Percentiles rank a stretch among this genome's conserved stretches.
Evolutionary conservation across 2,797 vertebrate species (phyloP).

Genomic region (Nyctibius grandis): DNA sequence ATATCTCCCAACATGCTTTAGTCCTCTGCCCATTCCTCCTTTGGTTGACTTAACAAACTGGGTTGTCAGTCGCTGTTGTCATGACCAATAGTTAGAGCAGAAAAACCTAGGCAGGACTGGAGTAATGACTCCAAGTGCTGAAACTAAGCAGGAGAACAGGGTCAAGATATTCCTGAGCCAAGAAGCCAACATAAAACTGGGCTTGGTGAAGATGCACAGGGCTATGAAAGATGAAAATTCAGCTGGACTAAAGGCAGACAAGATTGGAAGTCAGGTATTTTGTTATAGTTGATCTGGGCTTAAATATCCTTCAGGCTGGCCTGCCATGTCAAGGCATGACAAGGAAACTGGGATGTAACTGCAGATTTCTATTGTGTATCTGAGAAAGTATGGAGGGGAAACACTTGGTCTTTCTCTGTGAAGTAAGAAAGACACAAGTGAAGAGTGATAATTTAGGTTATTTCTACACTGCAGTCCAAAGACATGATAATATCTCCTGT

Average conservation of each 20-base stretch:
- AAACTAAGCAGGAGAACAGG: neutral
- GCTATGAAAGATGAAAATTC: neutral
- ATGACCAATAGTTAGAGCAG: neutral
- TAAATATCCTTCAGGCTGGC: neutral
- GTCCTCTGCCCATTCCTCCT: neutral
- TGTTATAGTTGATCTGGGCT: neutral
- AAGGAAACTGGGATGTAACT: neutral
- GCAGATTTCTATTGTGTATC: neutral
- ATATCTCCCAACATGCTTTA: neutral
- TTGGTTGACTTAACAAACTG: neutral
- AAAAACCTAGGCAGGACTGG: neutral
- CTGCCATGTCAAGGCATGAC: neutral
- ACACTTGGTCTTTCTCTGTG: neutral
- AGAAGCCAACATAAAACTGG: neutral
- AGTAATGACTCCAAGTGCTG: neutral
- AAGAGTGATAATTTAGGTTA: neutral
- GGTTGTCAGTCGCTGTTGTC: accelerated
- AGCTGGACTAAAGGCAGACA: neutral
- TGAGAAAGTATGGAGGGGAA: neutral
- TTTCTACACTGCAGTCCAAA: neutral
- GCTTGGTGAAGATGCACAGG: neutral
- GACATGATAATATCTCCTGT: neutral
- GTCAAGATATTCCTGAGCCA: neutral
- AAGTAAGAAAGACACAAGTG: neutral
- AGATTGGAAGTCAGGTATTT: neutral